A percentile compares a stretch with the other conserved stretches of the same genome.
These are phyloP conservation scores for Coregonus sp. DNA, from an alignment of 2,797 vertebrate species.

Conservation along the genomic window DNA sequence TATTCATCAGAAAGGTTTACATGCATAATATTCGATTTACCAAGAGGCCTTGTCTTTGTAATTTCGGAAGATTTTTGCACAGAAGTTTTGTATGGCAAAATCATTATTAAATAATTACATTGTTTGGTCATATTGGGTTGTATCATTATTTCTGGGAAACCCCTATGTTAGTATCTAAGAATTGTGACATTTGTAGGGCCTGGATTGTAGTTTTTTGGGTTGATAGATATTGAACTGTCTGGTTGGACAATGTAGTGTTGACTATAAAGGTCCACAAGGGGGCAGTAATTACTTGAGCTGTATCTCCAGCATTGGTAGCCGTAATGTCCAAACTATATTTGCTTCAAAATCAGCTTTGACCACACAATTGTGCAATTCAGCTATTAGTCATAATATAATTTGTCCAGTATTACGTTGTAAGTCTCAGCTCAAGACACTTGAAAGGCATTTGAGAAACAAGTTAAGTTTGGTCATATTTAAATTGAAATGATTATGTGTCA, in stretches of 20 bases:
- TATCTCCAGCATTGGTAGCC: too few species aligned
- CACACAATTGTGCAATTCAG: slow-evolving; percentile 45
- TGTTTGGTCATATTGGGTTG: slow-evolving; percentile 59
- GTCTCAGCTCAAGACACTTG: slow-evolving; percentile 29
- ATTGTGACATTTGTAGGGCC: neutral
- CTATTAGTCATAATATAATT: neutral
- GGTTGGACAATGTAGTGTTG: slow-evolving; percentile 24
- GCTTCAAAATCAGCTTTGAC: neutral
- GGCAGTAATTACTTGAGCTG: slow-evolving; percentile 22
- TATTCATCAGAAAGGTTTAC: slow-evolving; percentile 67
- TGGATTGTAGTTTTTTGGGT: neutral
- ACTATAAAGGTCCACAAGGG: slow-evolving; percentile 42
- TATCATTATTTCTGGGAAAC: neutral
- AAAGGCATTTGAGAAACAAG: neutral
- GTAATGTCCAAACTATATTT: neutral
- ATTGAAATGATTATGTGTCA: too few species aligned
- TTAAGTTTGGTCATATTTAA: neutral
- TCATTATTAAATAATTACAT: slow-evolving; percentile 78
- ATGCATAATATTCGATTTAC: slow-evolving; percentile 62
- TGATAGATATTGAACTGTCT: neutral
- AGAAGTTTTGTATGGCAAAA: slow-evolving; percentile 80
- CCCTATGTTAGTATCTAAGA: neutral
- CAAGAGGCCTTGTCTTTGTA: slow-evolving; percentile 73
- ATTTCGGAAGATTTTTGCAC: slow-evolving; percentile 78
- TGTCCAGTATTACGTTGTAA: slow-evolving; percentile 12